A percentile compares a stretch with the other conserved stretches of the same genome.
Evolutionary conservation across 2,888 invertebrate species (phyloP).

Genomic region (Aromia moschata): DNA sequence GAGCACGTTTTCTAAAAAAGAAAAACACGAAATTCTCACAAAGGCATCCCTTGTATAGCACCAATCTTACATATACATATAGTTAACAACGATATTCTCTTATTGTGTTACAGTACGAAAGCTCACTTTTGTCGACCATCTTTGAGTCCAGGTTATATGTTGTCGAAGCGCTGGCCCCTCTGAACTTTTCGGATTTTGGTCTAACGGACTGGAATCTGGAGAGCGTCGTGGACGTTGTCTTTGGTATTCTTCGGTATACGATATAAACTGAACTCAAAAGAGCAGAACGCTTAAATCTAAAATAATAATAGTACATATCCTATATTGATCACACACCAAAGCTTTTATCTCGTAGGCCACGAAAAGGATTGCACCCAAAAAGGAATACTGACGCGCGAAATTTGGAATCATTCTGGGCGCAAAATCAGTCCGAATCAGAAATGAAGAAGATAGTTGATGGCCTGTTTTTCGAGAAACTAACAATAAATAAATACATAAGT

Average conservation of each 20-base stretch:
- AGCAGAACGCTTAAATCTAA: slow-evolving; percentile 25
- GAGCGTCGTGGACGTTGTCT: slow-evolving; percentile 19
- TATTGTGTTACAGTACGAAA: slow-evolving; percentile 52
- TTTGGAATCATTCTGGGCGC: slow-evolving; percentile 6
- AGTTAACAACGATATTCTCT: slow-evolving; percentile 60
- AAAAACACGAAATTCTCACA: slow-evolving; percentile 45
- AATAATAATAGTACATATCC: slow-evolving; percentile 20
- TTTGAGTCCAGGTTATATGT: slow-evolving; percentile 47
- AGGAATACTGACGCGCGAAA: slow-evolving; percentile 1
- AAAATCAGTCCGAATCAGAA: neutral
- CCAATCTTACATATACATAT: slow-evolving; percentile 63
- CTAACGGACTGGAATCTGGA: neutral
- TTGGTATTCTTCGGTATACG: slow-evolving; percentile 14
- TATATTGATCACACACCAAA: slow-evolving; percentile 34
- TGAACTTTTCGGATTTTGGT: slow-evolving; percentile 3
- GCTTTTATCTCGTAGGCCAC: slow-evolving; percentile 28
- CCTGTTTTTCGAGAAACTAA: no score
- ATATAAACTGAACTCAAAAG: slow-evolving; percentile 48
- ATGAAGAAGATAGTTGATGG: no score
- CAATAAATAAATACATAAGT: slow-evolving; percentile 13
- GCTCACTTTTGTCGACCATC: slow-evolving; percentile 43
- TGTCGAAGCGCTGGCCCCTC: slow-evolving; percentile 42
- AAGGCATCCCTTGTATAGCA: slow-evolving; percentile 63
- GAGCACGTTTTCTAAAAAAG: slow-evolving; percentile 42
- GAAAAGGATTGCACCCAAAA: slow-evolving; percentile 24